Conservation (phyloP, 2,888 invertebrate species). For the Brachyopa scutellaris region DNA sequence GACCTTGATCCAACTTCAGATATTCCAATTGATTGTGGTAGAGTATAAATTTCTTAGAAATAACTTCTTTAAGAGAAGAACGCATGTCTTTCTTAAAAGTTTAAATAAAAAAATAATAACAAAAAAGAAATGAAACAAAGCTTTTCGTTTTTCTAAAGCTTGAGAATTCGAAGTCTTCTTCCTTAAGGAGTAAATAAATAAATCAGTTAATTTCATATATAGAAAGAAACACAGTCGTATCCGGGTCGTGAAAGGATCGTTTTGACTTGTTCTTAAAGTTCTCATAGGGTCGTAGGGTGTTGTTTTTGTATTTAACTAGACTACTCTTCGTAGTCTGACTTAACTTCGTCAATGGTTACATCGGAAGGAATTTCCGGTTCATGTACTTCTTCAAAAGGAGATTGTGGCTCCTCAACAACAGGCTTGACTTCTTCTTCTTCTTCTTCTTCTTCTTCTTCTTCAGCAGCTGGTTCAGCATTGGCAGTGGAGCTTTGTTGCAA, state of each 20-base stretch:
- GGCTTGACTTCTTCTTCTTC: slow-evolving; percentile 79
- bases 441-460: too few relatives aligned
- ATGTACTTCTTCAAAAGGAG: slow-evolving; percentile 50
- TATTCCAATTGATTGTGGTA: slow-evolving; percentile 29
- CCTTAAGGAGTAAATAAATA: slow-evolving; percentile 53
- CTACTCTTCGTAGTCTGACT: slow-evolving; percentile 57
- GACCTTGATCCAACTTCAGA: slow-evolving; percentile 64
- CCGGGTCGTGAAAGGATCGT: slow-evolving; percentile 2
- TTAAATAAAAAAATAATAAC: slow-evolving; percentile 14
- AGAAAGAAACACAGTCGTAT: background rate
- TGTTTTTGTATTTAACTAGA: too few relatives aligned
- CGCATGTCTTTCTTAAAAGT: slow-evolving; percentile 43
- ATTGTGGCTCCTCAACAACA: slow-evolving; percentile 68
- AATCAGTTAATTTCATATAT: slow-evolving; percentile 19
- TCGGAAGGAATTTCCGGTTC: slow-evolving; percentile 22
- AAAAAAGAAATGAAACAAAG: slow-evolving; percentile 40
- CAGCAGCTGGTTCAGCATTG: slow-evolving; percentile 78
- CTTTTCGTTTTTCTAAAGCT: slow-evolving; percentile 24
- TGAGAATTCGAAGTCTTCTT: slow-evolving; percentile 51
- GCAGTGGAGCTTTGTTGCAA: slow-evolving; percentile 76
- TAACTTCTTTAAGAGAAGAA: slow-evolving; percentile 19
- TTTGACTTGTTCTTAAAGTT: background rate
- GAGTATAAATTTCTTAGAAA: slow-evolving; percentile 42
- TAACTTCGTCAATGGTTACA: slow-evolving; percentile 57
- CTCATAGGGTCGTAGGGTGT: slow-evolving; percentile 9